Base-by-base conservation (phyloP, 2,113 vertebrate genomes). In the Seriola aureovittata region DNA sequence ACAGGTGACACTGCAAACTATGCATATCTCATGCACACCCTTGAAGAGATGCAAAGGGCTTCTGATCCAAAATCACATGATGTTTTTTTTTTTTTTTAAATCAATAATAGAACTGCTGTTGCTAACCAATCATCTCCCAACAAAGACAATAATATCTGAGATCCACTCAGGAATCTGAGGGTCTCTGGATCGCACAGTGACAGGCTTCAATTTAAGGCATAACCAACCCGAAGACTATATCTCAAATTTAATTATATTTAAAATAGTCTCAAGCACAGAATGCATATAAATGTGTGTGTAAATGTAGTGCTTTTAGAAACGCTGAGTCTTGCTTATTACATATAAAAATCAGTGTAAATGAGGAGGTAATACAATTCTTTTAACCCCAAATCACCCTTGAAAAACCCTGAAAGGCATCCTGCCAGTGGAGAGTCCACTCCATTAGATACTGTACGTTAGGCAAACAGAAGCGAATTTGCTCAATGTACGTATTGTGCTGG, bases 141-240 rank as follows among this genome's bases (percentile, higher is more conserved):
- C 10, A 71, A 59, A 6, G 34, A 54, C 4, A 54, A 58, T 9
- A 44, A 59, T 44, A 52, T 48, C 16, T 38, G 9, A 59, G 72
- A 75, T 71, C n/a, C 58, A 71, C 25, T 55, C 11, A 65, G 8
- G 19, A 79, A 36, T 58, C 23, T 16, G 42, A 59, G 9, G 19
- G 21, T 60, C n/a, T 46, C 13, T 25, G 13, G 29, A 59, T n/a
- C 9, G 0, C 16, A 55, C 46, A 8, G 8, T 25, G 11, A 64
- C 2, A 72, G 40, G 12, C 12, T 44, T 42, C 14, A 44, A 9
- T 32, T 60, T 25, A n/a, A 75, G 10, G 16, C 40, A 54, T 38
- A 78, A 65, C 14, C 50, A 63, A 2, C 48, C 8, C 3, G 10
- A n/a, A 54, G 21, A 54, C 21, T 3, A 54, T 3, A 54, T n/a